These are phyloP conservation scores for Camponotus vicinus DNA, from an alignment of 1,140 invertebrate species.

Conservation along the genomic window DNA sequence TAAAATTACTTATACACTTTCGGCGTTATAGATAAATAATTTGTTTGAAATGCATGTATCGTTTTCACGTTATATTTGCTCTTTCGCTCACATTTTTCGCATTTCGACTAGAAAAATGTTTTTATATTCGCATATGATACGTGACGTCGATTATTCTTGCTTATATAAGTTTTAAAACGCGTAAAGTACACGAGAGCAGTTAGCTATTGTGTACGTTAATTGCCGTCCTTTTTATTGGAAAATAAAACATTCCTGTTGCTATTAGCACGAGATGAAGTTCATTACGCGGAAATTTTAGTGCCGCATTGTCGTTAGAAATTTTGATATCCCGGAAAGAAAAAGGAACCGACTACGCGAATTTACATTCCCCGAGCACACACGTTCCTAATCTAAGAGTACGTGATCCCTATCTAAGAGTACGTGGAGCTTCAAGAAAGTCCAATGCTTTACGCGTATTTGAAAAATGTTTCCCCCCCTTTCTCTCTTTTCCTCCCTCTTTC, in stretches of 20 bases:
- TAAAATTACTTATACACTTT: slow-evolving; percentile 23
- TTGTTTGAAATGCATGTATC: not conserved
- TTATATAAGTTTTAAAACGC: slow-evolving; percentile 35
- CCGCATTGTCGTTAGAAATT: slow-evolving; percentile 21
- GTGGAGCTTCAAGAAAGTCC: slow-evolving; percentile 47
- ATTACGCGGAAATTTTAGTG: not conserved
- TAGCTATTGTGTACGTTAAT: slow-evolving; percentile 33
- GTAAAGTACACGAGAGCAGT: slow-evolving; percentile 11
- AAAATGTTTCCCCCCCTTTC: not conserved
- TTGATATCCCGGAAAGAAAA: slow-evolving; percentile 47
- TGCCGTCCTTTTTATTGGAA: slow-evolving; percentile 48
- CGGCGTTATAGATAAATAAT: not conserved
- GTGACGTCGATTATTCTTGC: slow-evolving; percentile 21
- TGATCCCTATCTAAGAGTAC: not conserved
- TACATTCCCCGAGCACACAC: slow-evolving; percentile 66
- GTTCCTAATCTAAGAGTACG: slow-evolving; percentile 52
- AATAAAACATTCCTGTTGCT: slow-evolving; percentile 43
- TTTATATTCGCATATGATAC: slow-evolving; percentile 27
- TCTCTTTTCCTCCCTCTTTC: not conserved
- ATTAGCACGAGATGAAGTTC: slow-evolving; percentile 19
- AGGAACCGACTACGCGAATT: slow-evolving; percentile 13
- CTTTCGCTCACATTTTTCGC: slow-evolving; percentile 6
- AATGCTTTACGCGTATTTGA: slow-evolving; percentile 48
- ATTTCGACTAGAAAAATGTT: slow-evolving; percentile 27
- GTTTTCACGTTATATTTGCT: slow-evolving; percentile 34